These are phyloP conservation scores for Meliscaeva auricollis DNA, from an alignment of 2,888 invertebrate species.

Conservation along the genomic window DNA sequence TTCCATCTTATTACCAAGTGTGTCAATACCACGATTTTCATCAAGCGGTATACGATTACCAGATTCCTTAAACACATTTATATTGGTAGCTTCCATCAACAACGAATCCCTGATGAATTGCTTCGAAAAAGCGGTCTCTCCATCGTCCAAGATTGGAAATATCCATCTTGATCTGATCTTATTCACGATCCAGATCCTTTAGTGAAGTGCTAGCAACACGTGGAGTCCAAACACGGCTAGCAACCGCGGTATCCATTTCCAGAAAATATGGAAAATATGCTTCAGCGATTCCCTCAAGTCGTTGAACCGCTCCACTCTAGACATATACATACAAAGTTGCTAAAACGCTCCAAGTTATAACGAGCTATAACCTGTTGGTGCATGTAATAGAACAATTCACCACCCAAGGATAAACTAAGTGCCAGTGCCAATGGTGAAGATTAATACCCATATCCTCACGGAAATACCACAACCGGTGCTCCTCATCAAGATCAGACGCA, in stretches of 20 bases:
- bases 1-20: slow-evolving; percentile 92
- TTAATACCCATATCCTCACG: slow-evolving; percentile 85
- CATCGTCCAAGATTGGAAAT: slow-evolving; percentile 90
- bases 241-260: slow-evolving; percentile 91
- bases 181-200: slow-evolving; percentile 88
- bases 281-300: slow-evolving; percentile 89
- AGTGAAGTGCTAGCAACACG: slow-evolving; percentile 86
- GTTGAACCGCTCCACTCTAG: slow-evolving; percentile 87
- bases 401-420: slow-evolving; percentile 90
- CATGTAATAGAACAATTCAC: slow-evolving; percentile 93
- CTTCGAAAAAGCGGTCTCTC: slow-evolving; percentile 89
- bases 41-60: slow-evolving; percentile 86
- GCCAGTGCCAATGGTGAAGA: slow-evolving; percentile 86
- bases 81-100: slow-evolving; percentile 85
- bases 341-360: slow-evolving; percentile 91
- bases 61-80: slow-evolving; percentile 84
- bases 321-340: slow-evolving; percentile 89
- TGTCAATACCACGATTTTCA: slow-evolving; percentile 90
- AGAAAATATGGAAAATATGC: slow-evolving; percentile 95
- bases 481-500: slow-evolving; percentile 89
- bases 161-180: slow-evolving; percentile 88
- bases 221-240: slow-evolving; percentile 91
- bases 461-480: slow-evolving; percentile 88
- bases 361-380: slow-evolving; percentile 87
- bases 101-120: slow-evolving; percentile 88